A percentile compares a stretch with the other conserved stretches of the same genome.
These are phyloP conservation scores for Microplitis demolitor DNA, from an alignment of 1,140 invertebrate genomes.

Conservation along the genomic window DNA sequence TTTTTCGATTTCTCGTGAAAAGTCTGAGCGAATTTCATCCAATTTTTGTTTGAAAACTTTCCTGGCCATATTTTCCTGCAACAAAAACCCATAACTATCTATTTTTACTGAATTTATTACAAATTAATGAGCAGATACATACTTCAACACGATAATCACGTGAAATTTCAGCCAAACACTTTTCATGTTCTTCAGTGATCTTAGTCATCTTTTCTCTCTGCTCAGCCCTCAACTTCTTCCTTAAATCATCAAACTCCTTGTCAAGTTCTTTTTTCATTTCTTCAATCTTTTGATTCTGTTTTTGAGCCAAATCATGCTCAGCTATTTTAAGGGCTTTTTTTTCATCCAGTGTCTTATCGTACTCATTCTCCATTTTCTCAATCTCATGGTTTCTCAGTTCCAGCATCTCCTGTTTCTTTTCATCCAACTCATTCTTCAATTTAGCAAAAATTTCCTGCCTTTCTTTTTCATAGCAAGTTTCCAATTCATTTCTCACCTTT, in stretches of 20 bases:
- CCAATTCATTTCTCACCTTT: conserved; percentile 51
- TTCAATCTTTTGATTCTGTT: conserved; percentile 47
- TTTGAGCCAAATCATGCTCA: conserved; percentile 47
- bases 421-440: conserved; percentile 50
- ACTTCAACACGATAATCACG: conserved; percentile 61
- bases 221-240: conserved; percentile 53
- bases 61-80: conserved; percentile 64
- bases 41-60: conserved; percentile 70
- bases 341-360: conserved; percentile 46
- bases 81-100: conserved; percentile 16
- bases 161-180: conserved; percentile 59
- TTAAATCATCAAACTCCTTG: conserved; percentile 55
- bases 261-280: conserved; percentile 49
- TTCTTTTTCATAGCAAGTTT: conserved; percentile 55
- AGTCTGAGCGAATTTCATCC: conserved; percentile 66
- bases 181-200: conserved; percentile 67
- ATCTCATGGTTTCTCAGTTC: conserved; percentile 52
- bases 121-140: conserved; percentile 34
- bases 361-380: conserved; percentile 48
- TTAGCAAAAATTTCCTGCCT: conserved; percentile 55
- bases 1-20: conserved; percentile 66
- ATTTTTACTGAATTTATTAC: background rate
- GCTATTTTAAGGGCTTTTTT: conserved; percentile 47
- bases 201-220: conserved; percentile 63
- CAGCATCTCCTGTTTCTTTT: conserved; percentile 49